A percentile compares a stretch with the other conserved stretches of the same genome.
phyloP scores from a whole-genome alignment of 2,888 invertebrate species.

The Andrena flavipes region DNA sequence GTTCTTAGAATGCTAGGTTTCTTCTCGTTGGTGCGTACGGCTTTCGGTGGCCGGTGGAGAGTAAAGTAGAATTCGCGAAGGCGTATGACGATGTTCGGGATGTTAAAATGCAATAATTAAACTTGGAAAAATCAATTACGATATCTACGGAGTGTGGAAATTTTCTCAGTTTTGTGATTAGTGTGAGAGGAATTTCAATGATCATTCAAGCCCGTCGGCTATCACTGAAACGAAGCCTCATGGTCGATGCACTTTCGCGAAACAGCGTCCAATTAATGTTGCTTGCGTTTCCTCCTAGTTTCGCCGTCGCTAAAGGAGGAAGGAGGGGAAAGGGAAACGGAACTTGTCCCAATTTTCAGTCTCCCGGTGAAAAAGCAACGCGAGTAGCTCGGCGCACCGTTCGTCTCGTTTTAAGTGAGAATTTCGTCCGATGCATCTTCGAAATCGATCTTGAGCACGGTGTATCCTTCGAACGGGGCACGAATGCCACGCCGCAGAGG shows the following conservation, averaged over 20 bases:
- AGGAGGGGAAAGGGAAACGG: neutral
- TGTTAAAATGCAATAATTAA: no score
- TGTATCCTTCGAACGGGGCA: constrained; percentile 27
- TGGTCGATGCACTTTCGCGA: neutral
- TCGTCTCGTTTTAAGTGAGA: constrained; percentile 1
- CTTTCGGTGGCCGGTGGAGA: no score
- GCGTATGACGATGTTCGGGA: no score
- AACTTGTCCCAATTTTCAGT: constrained; percentile 23
- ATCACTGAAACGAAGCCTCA: neutral
- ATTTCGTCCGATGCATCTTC: constrained; percentile 15
- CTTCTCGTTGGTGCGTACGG: no score
- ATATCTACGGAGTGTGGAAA: no score
- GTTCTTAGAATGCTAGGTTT: no score
- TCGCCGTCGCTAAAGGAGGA: neutral
- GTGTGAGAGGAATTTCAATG: neutral
- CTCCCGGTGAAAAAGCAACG: neutral
- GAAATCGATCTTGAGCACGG: constrained; percentile 43
- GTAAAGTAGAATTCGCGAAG: no score
- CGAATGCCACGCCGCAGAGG: constrained; percentile 41
- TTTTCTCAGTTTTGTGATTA: neutral
- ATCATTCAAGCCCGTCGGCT: neutral
- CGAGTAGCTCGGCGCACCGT: neutral
- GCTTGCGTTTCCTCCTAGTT: neutral
- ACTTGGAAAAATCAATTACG: no score
- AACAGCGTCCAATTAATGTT: constrained; percentile 29